A percentile compares a stretch with the other conserved stretches of the same genome.
These are phyloP conservation scores for Polydesmus complanatus DNA, from an alignment of 2,888 invertebrate genomes.

Conservation along the genomic window DNA sequence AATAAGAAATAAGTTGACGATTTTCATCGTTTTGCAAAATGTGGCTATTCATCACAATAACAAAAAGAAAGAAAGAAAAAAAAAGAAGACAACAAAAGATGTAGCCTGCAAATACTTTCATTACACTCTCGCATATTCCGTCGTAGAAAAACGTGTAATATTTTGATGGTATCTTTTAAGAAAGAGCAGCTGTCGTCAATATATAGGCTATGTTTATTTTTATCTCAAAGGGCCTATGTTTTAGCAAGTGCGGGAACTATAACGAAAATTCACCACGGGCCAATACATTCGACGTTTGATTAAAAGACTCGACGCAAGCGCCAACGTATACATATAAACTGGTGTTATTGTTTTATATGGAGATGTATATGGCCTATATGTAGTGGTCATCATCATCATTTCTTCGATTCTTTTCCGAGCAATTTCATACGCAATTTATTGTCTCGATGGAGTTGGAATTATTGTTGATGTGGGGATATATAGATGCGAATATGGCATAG, in stretches of 20 bases:
- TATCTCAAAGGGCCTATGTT: background rate
- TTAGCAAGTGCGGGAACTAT: background rate
- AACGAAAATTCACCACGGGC: background rate
- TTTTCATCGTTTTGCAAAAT: no score
- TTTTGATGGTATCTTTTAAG: no score
- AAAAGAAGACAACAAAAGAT: no score
- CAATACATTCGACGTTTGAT: background rate
- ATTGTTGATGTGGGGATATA: constrained; percentile 10
- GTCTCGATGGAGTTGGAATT: constrained; percentile 12
- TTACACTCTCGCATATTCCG: no score
- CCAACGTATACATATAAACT: background rate
- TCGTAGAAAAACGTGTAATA: no score
- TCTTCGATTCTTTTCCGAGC: constrained; percentile 14
- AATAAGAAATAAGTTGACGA: no score
- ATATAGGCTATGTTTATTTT: background rate
- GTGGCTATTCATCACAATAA: no score
- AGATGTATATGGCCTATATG: background rate
- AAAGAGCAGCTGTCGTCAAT: no score
- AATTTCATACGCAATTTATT: constrained; percentile 14
- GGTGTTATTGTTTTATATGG: no score
- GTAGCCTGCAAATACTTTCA: no score
- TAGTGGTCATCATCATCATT: constrained; percentile 15
- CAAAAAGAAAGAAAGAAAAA: no score
- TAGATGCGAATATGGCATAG: background rate
- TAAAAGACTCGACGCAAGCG: background rate